These are phyloP conservation scores for Andrena bucephala DNA, from an alignment of 2,888 invertebrate species.

Conservation along the genomic window DNA sequence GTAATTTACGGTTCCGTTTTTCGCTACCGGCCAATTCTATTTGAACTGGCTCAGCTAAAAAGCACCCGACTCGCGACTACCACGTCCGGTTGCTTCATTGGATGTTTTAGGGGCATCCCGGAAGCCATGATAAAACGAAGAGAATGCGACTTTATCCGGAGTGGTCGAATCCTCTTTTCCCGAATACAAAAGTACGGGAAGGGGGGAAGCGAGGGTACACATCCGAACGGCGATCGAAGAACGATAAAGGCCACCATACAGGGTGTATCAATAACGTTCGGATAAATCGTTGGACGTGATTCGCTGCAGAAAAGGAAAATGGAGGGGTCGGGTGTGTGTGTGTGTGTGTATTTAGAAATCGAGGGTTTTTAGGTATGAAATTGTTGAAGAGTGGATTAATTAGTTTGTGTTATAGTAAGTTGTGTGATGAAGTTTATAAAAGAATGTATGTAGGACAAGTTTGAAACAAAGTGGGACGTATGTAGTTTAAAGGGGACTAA, in stretches of 20 bases:
- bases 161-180: conserved; percentile 23
- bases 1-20: conserved; percentile 56
- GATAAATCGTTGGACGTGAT: conserved; percentile 16
- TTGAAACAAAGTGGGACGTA: too few species aligned
- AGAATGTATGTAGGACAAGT: too few species aligned
- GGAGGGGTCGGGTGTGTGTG: background rate
- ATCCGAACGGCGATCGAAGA: conserved; percentile 38
- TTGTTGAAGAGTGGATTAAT: too few species aligned
- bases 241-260: conserved; percentile 19
- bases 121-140: conserved; percentile 41
- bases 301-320: background rate
- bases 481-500: too few species aligned
- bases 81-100: conserved; percentile 9
- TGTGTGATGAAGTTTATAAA: too few species aligned
- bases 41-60: conserved; percentile 43
- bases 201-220: conserved; percentile 23
- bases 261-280: background rate
- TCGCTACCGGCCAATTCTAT: conserved; percentile 41
- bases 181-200: background rate
- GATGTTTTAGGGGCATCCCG: conserved; percentile 31
- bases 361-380: background rate
- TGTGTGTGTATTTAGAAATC: background rate
- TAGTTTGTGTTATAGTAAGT: too few species aligned
- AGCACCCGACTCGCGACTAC: conserved; percentile 6
- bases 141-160: conserved; percentile 33